phyloP scores from a whole-genome alignment of 2,888 invertebrate genomes.

The Perdita meconis region DNA sequence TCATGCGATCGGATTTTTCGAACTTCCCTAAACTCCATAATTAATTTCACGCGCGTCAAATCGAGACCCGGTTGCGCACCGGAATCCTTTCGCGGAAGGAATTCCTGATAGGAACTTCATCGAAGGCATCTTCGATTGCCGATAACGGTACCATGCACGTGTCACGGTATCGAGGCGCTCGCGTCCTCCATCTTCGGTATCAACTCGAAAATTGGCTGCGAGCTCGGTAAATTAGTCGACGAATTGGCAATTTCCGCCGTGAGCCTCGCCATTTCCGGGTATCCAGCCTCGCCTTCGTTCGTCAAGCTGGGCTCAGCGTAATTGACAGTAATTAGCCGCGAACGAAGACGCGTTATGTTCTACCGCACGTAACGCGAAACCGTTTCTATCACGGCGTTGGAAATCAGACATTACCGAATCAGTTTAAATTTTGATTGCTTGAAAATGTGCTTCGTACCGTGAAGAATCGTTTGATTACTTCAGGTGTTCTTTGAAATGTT shows the following conservation, averaged over 20 bases:
- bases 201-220: slow-evolving; percentile 54
- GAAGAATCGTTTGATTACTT: too few species aligned
- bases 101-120: slow-evolving; percentile 30
- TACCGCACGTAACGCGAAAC: slow-evolving; percentile 43
- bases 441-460: too few species aligned
- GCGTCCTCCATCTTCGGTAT: slow-evolving; percentile 55
- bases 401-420: background rate
- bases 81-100: background rate
- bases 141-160: slow-evolving; percentile 58
- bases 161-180: slow-evolving; percentile 8
- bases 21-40: background rate
- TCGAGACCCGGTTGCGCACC: background rate
- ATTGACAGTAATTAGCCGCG: slow-evolving; percentile 68
- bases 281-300: slow-evolving; percentile 48
- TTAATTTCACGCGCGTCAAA: background rate
- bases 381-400: slow-evolving; percentile 1
- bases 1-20: too few species aligned
- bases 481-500: too few species aligned
- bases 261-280: slow-evolving; percentile 66
- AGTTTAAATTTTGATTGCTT: background rate
- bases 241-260: slow-evolving; percentile 70
- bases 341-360: slow-evolving; percentile 69
- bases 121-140: slow-evolving; percentile 25
- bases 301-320: slow-evolving; percentile 40
- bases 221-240: slow-evolving; percentile 54